Percentiles rank a stretch among this genome's conserved stretches.
These are phyloP conservation scores for Idaea straminata DNA, from an alignment of 2,888 invertebrate species.

Conservation along the genomic window DNA sequence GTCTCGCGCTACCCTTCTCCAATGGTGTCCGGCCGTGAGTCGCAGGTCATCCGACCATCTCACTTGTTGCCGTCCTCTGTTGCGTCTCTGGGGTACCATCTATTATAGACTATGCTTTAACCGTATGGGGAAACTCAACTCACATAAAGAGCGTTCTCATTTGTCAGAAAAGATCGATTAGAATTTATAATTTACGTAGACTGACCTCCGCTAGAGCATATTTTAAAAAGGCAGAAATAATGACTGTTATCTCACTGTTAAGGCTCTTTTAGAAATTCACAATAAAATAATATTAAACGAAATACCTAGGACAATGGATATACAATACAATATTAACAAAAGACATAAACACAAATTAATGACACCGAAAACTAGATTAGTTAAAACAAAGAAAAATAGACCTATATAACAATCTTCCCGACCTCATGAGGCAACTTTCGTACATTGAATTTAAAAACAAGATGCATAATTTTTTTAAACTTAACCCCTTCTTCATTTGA, in stretches of 20 bases:
- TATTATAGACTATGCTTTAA: constrained; percentile 3
- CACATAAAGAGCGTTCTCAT: constrained; percentile 2
- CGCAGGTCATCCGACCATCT: too few relatives aligned
- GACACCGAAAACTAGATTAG: neutral
- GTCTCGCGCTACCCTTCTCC: too few relatives aligned
- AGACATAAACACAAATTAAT: neutral
- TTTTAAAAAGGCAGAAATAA: neutral
- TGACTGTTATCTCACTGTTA: neutral
- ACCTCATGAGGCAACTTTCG: neutral
- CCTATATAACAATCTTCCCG: neutral
- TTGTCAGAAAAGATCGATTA: neutral
- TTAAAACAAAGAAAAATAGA: neutral
- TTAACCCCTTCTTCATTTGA: too few relatives aligned
- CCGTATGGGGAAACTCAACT: constrained; percentile 3
- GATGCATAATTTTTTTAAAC: neutral
- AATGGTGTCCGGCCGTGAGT: too few relatives aligned
- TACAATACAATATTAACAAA: neutral
- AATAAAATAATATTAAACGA: too few relatives aligned
- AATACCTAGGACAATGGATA: neutral
- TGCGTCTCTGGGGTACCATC: too few relatives aligned
- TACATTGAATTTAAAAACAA: neutral
- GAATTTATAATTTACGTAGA: neutral
- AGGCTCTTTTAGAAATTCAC: constrained; percentile 1
- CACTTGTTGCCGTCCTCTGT: too few relatives aligned
- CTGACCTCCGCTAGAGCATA: neutral